Evolutionary conservation across 35 echinoderm and acorn worm genomes (phyloP), one percentile per base, ranked within the genome.

Genomic region (Eucidaris tribuloides): DNA sequence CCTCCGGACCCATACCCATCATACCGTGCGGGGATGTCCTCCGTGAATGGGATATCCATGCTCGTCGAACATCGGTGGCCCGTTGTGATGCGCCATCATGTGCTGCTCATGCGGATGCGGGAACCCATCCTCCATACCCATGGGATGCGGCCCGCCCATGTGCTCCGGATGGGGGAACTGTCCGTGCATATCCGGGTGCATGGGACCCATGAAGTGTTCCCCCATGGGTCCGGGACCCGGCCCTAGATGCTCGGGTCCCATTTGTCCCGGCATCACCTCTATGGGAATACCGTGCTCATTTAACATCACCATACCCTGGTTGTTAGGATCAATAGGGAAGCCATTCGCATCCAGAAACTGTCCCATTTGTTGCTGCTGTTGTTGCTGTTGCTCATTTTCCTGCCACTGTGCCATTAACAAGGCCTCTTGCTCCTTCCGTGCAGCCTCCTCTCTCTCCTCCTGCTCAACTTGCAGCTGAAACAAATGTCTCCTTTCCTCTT

Each of bases 401-500:
- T 78, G 82, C 76, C 58, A 85, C 49, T 58, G 76, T 54, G 56
- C 91, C 45, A 86, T 42, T 83, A 79, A 34, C 30, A 65, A 36
- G 37, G 77, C 82, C 44, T 93, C 79, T 48, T 93, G 79, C 71
- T 88, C 91, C 45, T 77, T 86, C 15, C 30, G 84, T 31, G 71
- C 40, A 3, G 87, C 90, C 43, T 87, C 83, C 59, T 99, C 87
- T 41, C 61, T 48, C 20, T 88, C 81, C 66, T 88, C 76, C 55
- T 85, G 62, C 56, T 97, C 94, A 39, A 99, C 87, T 58, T 90
- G 84, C 77, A 79, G 85, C 20, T 78, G 87, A 88, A 99, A 99
- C 6, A 82, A 59, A 57, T 89, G 81, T 48, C 96, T 82, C 31
- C 96, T 86, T 43, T 93, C 86, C 65, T 99, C 87, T 39, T 99